Evolutionary conservation across 2,797 vertebrate genomes (phyloP).

Genomic region (Anableps anableps): DNA sequence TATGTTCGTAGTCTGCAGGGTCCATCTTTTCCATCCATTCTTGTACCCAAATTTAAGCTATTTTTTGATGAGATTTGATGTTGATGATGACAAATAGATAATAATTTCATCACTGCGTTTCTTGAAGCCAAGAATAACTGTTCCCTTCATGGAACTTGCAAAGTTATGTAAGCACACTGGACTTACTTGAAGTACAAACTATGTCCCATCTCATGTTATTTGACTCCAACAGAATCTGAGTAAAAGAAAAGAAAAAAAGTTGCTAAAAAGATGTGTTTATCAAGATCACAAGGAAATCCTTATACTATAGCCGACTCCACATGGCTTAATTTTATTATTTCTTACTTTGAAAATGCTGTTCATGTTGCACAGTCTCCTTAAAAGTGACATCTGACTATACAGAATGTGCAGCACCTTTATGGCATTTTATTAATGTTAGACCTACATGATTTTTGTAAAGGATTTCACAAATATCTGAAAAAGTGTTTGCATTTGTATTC

Average conservation of each 20-base stretch:
- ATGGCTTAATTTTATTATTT: neutral
- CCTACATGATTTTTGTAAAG: neutral
- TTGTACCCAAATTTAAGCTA: neutral
- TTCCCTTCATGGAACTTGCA: neutral
- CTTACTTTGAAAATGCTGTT: neutral
- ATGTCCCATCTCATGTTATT: neutral
- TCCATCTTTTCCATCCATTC: neutral
- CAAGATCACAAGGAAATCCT: too few relatives aligned
- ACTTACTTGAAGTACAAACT: neutral
- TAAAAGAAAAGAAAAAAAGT: too few relatives aligned
- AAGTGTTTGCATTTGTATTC: neutral
- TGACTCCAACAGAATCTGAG: too few relatives aligned
- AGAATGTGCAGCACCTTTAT: too few relatives aligned
- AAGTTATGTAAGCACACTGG: neutral
- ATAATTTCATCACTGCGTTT: neutral
- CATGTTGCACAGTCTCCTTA: neutral
- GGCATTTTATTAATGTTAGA: too few relatives aligned
- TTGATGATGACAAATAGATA: neutral
- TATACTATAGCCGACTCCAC: neutral
- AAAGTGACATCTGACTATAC: too few relatives aligned
- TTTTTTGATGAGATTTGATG: neutral
- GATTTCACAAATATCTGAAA: neutral
- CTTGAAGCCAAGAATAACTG: neutral
- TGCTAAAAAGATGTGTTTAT: too few relatives aligned
- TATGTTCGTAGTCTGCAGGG: neutral